These are phyloP conservation scores for Sula dactylatra DNA, from an alignment of 2,113 vertebrate genomes.

Conservation along the genomic window DNA sequence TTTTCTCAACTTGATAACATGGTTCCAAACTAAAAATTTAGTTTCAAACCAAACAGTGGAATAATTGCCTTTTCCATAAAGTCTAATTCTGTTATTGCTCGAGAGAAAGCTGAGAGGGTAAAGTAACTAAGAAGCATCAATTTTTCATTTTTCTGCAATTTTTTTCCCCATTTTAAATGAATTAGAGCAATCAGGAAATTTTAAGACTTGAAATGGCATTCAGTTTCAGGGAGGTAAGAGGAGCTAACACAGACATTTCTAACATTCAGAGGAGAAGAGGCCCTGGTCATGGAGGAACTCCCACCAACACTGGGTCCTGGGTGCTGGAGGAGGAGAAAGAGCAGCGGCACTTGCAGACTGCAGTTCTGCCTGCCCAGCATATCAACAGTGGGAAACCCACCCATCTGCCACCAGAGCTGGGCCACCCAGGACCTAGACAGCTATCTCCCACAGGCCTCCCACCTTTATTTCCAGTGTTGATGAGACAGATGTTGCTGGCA, in stretches of 20 bases:
- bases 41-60: neutral
- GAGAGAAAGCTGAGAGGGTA: neutral
- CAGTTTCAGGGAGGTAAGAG: neutral
- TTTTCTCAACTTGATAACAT: neutral
- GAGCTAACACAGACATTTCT: too few relatives aligned
- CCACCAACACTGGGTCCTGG: neutral
- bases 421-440: too few relatives aligned
- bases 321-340: neutral
- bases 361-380: neutral
- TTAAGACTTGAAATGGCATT: neutral
- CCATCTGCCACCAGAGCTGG: neutral
- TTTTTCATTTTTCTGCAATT: neutral
- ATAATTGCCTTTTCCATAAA: neutral
- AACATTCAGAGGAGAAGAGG: accelerated
- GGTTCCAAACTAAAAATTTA: neutral
- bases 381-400: neutral
- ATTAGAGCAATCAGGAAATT: neutral
- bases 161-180: neutral
- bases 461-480: neutral
- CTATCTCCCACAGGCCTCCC: neutral
- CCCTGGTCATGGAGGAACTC: neutral
- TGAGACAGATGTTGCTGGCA: neutral
- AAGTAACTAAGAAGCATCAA: neutral
- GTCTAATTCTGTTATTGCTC: neutral
- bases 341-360: accelerated